Base-by-base conservation (phyloP, 2,888 invertebrate genomes). In the Agonopterix alstromeriana region DNA sequence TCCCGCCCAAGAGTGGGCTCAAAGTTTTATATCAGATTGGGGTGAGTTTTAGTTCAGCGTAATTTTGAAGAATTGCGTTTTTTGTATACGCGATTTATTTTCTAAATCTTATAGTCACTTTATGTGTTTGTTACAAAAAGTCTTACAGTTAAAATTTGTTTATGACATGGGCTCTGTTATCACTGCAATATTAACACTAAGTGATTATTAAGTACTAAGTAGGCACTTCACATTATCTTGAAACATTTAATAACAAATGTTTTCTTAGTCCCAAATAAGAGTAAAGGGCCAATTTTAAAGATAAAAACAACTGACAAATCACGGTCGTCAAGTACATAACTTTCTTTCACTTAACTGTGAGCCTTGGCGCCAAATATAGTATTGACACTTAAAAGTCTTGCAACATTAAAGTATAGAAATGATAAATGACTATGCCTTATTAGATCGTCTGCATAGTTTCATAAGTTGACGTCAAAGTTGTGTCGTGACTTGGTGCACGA, bases 11-110 rank as follows among this genome's bases (percentile, higher is more conserved):
- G 65, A 82, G 79, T 58, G 82, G 89, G 53, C 87, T 92, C 49
- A 91, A 92, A 76, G 90, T 94, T 59, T 88, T 95, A 53, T 95
- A 94, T 76, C 94, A 93, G 82, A 90, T 90, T 52, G 94, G 94
- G 91, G 94, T 94, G 80, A 93, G 93, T 90, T 42, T 38, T 9
- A n/a, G 38, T 38, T 38, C 3, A 38, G 38, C 9, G 38, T 38
- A 38, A 38, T n/a, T 38, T 38, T 38, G 2, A 10, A n/a, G n/a
- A 5, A n/a, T 38, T 9, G n/a, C 38, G 9, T 5, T n/a, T n/a
- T 38, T 38, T 38, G 10, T 38, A 38, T 10, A 38, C n/a, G n/a
- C n/a, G 27, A 27, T 27, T 27, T 27, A 27, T 27, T 5, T 27
- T 27, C 1, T 27, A 27, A 3, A 27, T 27, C 3, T 27, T 27